Conservation (phyloP, 2,797 vertebrate genomes). For the Dermochelys coriacea region DNA sequence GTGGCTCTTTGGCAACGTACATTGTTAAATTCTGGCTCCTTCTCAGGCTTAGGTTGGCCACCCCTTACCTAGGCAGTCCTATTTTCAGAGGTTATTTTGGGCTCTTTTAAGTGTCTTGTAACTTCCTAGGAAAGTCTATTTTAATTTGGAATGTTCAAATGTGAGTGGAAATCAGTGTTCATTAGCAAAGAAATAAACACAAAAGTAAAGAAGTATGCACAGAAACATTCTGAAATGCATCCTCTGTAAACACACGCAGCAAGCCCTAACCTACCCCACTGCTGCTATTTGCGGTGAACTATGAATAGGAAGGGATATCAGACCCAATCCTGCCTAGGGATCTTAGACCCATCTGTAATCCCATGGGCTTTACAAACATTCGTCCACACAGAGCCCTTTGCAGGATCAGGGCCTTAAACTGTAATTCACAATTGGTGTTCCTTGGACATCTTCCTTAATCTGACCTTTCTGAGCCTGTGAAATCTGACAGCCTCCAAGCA, state of each 20-base stretch:
- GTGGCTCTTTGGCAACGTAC: too few species aligned
- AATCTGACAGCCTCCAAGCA: neutral
- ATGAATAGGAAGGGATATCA: neutral
- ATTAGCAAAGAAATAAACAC: constrained; percentile 62
- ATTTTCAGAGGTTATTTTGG: neutral
- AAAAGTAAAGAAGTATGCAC: constrained; percentile 4
- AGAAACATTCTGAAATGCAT: constrained; percentile 32
- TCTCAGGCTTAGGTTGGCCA: too few species aligned
- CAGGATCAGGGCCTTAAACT: constrained; percentile 32
- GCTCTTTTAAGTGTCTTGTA: neutral
- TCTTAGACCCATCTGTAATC: constrained; percentile 10
- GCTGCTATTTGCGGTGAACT: neutral
- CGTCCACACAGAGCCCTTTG: neutral
- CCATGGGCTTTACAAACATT: neutral
- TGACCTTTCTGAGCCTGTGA: neutral
- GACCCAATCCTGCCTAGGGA: neutral
- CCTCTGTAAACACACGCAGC: neutral
- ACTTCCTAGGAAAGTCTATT: neutral
- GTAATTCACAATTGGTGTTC: constrained; percentile 15
- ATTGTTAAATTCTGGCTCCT: too few species aligned
- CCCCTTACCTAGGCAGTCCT: neutral
- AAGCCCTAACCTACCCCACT: neutral
- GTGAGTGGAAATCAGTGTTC: constrained; percentile 53
- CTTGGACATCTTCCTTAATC: constrained; percentile 30
- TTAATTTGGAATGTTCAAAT: constrained; percentile 24